Evolutionary conservation across 53 echinoderm and acorn worm genomes (phyloP), one percentile per base, ranked within the genome.

Genomic region (Zoroaster sp.): DNA sequence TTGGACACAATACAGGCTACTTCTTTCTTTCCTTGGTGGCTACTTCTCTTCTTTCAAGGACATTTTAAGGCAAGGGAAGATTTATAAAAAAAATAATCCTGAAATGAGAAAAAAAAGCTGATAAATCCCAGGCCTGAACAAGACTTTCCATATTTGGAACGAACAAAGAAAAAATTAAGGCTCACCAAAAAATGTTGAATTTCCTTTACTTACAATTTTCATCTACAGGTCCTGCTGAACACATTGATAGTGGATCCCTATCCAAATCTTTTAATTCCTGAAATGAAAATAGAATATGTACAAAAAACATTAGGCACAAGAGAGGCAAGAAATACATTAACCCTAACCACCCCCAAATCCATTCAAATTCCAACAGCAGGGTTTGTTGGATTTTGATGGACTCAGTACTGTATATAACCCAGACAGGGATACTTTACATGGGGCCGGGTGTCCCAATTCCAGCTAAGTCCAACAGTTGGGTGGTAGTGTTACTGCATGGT

Each of bases 181-280:
- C n/a, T n/a, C n/a, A n/a, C n/a, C n/a, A n/a, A n/a, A n/a, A n/a
- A n/a, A n/a, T n/a, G n/a, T n/a, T n/a, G n/a, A n/a, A n/a, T n/a
- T n/a, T n/a, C n/a, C n/a, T 13, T 5, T 74, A 86, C 93, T 93
- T 55, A 95, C 93, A 71, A 69, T 95, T 91, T 43, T 93, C 95
- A 43, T 86, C 66, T 36, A 95, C 95, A 66, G 95, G 95, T 65
- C 93, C 91, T 87, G 95, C 95, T 69, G 93, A 88, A 81, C 93
- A 95, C 38, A 91, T 80, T 35, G 86, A 41, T 32, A 89, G 93
- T n/a, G 95, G 95, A 44, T 95, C 95, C 43, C 82, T 46, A 51
- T 74, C 90, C 5, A 95, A 66, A 69, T 95, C 95, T 80, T 91
- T 86, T 72, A 89, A 89, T 87, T 95, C 95, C 95, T 95, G 17